Percentiles rank a stretch among this genome's conserved stretches.
These are phyloP conservation scores for Gadus chalcogrammus DNA, from an alignment of 2,113 vertebrate species.

Conservation along the genomic window DNA sequence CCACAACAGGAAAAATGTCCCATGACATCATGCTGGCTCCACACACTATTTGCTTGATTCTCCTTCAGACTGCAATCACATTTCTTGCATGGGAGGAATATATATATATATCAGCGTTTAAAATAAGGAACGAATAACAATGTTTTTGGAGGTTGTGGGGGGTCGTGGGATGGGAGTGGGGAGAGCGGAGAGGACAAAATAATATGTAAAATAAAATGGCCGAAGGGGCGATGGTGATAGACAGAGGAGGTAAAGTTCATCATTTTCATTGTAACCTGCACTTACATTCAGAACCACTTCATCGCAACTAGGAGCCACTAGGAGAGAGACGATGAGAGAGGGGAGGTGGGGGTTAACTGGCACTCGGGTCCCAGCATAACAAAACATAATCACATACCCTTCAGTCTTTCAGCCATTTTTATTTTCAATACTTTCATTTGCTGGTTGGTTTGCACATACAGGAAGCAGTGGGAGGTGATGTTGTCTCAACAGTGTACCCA, in stretches of 20 bases:
- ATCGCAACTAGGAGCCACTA: constrained; percentile 61
- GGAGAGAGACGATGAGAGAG: constrained; percentile 24
- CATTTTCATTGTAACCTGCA: constrained; percentile 67
- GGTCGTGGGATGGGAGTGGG: neutral
- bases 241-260: constrained; percentile 42
- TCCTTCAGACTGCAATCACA: too few relatives aligned
- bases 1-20: constrained; percentile 71
- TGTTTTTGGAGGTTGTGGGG: too few relatives aligned
- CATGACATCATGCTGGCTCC: constrained; percentile 70
- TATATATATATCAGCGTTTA: neutral
- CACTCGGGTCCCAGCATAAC: constrained; percentile 66
- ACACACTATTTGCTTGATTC: constrained; percentile 19
- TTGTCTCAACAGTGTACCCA: too few relatives aligned
- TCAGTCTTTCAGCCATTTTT: constrained; percentile 22
- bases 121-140: too few relatives aligned
- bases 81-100: too few relatives aligned
- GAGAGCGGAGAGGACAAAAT: constrained; percentile 40
- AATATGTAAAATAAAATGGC: constrained; percentile 48
- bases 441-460: neutral
- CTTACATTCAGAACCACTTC: constrained; percentile 49
- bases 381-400: constrained; percentile 56
- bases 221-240: constrained; percentile 40
- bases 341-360: constrained; percentile 67
- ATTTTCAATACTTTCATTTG: constrained; percentile 10
- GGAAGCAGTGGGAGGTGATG: too few relatives aligned